phyloP scores from a whole-genome alignment of 2,888 invertebrate genomes.

The Megaustenia siamemsis region DNA sequence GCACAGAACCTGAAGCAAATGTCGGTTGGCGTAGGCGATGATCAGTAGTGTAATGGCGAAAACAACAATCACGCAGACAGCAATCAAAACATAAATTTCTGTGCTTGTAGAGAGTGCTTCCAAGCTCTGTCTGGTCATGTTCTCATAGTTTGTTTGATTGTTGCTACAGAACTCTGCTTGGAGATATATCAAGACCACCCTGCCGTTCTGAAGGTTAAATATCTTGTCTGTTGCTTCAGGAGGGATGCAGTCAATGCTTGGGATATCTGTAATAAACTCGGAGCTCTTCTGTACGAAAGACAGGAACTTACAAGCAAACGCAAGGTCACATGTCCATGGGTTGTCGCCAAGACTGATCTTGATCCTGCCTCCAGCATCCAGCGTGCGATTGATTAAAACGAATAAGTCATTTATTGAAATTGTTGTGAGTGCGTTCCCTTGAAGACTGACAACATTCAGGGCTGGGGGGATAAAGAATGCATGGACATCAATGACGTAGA shows the following conservation, averaged over 20 bases:
- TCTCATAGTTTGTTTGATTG: constrained; percentile 45
- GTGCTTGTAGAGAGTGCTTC: neutral
- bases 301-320: constrained; percentile 56
- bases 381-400: neutral
- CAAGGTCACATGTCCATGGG: constrained; percentile 55
- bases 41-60: constrained; percentile 44
- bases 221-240: neutral
- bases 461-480: constrained; percentile 56
- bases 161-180: constrained; percentile 33
- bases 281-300: constrained; percentile 44
- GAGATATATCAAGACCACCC: constrained; percentile 46
- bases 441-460: constrained; percentile 55
- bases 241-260: constrained; percentile 15
- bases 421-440: constrained; percentile 53
- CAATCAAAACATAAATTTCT: constrained; percentile 51
- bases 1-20: constrained; percentile 56
- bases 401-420: constrained; percentile 41
- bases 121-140: constrained; percentile 9
- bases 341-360: constrained; percentile 52
- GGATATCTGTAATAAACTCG: constrained; percentile 26
- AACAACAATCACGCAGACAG: constrained; percentile 48
- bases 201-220: too few relatives aligned
- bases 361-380: neutral
- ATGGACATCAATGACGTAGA: constrained; percentile 59
- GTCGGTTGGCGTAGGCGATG: constrained; percentile 54